These are phyloP conservation scores for Synanthedon vespiformis DNA, from an alignment of 2,888 invertebrate species.

Conservation along the genomic window DNA sequence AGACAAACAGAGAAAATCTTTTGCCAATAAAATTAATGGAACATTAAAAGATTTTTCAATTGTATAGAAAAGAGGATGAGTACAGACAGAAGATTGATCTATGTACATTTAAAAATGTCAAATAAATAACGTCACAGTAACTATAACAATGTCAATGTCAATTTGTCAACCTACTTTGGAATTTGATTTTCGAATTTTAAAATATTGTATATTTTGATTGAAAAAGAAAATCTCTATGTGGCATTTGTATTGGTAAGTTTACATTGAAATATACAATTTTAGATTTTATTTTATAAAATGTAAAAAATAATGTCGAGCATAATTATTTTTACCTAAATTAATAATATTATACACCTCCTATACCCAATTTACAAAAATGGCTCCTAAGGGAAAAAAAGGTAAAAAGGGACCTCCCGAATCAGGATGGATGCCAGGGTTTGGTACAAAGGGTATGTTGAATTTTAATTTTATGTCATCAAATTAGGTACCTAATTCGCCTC, in stretches of 20 bases:
- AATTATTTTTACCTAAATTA: constrained; percentile 10
- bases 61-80: too few species aligned
- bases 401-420: constrained; percentile 54
- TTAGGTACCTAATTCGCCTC: too few species aligned
- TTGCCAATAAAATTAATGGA: too few species aligned
- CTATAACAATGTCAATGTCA: too few species aligned
- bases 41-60: too few species aligned
- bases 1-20: too few species aligned
- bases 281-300: constrained; percentile 1
- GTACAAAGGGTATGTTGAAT: constrained; percentile 47
- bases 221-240: constrained; percentile 3
- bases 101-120: too few species aligned
- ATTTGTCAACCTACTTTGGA: too few species aligned
- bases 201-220: too few species aligned
- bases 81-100: too few species aligned
- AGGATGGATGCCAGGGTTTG: constrained; percentile 62
- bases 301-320: constrained; percentile 37
- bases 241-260: constrained; percentile 14
- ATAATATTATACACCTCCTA: constrained; percentile 11
- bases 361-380: constrained; percentile 26
- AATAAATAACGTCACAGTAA: too few species aligned
- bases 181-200: too few species aligned
- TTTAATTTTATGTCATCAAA: background rate
- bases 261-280: background rate
- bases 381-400: constrained; percentile 33